Evolutionary conservation across 1,140 invertebrate species (phyloP).

Genomic region (Harpegnathos saltator): DNA sequence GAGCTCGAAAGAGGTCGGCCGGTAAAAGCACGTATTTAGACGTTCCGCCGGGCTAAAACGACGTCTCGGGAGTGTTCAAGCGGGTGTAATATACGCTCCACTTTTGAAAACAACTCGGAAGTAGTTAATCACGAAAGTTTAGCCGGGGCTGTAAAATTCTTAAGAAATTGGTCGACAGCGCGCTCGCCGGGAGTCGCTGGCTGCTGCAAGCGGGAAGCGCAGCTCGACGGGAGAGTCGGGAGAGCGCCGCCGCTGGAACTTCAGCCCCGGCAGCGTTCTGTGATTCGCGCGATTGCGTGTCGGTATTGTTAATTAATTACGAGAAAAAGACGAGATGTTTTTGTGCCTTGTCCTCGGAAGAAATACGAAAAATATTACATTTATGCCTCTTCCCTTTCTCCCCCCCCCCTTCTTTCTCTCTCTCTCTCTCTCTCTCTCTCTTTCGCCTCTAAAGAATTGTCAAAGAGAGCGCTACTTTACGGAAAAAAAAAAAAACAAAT

Average conservation of each 20-base stretch:
- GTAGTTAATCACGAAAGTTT: constrained; percentile 66
- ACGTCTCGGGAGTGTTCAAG: constrained; percentile 70
- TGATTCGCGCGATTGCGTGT: constrained; percentile 39
- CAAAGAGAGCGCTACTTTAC: too few species aligned
- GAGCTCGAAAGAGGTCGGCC: constrained; percentile 77
- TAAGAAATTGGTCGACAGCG: constrained; percentile 72
- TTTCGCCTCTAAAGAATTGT: too few species aligned
- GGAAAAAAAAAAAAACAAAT: too few species aligned
- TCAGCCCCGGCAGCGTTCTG: not conserved
- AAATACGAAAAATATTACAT: too few species aligned
- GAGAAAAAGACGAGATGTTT: too few species aligned
- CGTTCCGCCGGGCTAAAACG: constrained; percentile 68
- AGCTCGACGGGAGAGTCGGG: constrained; percentile 10
- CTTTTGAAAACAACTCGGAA: constrained; percentile 69
- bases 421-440: too few species aligned
- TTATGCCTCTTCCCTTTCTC: too few species aligned
- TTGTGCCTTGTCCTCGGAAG: too few species aligned
- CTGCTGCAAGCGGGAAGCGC: constrained; percentile 8
- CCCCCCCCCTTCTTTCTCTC: too few species aligned
- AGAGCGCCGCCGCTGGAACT: constrained; percentile 12
- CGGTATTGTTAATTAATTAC: constrained; percentile 19
- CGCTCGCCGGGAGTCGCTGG: constrained; percentile 25
- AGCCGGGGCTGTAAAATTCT: constrained; percentile 73
- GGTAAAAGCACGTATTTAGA: constrained; percentile 76
- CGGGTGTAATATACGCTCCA: constrained; percentile 70